Evolutionary conservation across 2,113 vertebrate genomes (phyloP), one percentile per base, ranked within the genome.

Genomic region (Eudyptes chrysolophus): DNA sequence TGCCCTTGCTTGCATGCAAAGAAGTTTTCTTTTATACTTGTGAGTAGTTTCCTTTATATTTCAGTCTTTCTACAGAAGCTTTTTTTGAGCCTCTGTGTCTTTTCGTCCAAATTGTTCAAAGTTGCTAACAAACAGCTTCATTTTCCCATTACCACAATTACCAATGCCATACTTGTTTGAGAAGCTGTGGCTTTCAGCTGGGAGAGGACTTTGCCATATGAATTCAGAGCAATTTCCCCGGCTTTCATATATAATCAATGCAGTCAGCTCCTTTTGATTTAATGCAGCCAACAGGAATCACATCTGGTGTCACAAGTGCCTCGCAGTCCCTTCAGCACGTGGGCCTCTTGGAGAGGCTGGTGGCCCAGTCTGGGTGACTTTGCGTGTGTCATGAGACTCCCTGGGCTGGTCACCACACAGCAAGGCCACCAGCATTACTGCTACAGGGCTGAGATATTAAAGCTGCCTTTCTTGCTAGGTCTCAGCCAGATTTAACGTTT

Each of bases 171-270:
- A 27, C 44, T 77, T 79, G 65, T 19, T 69, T 16, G 51, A 54
- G 74, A 66, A 69, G 29, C 52, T 86, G 85, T 26, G 64, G 16
- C 82, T 90, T 52, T 90, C 82, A 57, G 61, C 66, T 3, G 0
- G 48, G 70, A 51, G 66, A 72, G 11, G n/a, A 55, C 69, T 86
- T 65, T 64, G 52, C 66, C 3, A 0, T 55, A 88, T n/a, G 54
- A 94, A 88, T 90, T 82, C 62, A 69, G 82, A 88, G 46, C 87
- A 70, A 60, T 84, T 87, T 65, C 58, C 64, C 6, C 42, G 7
- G 36, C 27, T 94, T 69, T 72, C 52, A 26, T 42, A 40, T 30
- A 48, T 32, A 85, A 77, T 81, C 77, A 85, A 68, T 26, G 40
- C 58, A 58, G 48, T 58, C 69, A 68, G 12, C 88, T 77, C 88